A percentile compares a stretch with the other conserved stretches of the same genome.
phyloP scores from a whole-genome alignment of 2,888 invertebrate species.

The Suillia variegata region DNA sequence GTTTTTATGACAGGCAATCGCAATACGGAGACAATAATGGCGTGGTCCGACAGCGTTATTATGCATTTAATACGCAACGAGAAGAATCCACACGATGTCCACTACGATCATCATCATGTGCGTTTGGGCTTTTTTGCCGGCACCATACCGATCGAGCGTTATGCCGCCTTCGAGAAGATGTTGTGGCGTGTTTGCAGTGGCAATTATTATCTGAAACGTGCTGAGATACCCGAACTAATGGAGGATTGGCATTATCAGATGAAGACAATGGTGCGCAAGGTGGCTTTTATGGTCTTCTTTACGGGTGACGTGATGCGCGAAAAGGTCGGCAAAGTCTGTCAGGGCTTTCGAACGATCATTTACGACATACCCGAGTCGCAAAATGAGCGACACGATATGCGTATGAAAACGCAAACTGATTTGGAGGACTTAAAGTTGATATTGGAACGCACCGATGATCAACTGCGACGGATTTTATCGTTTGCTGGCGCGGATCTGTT shows the following conservation, averaged over 20 bases:
- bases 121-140: conserved; percentile 87
- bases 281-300: conserved; percentile 79
- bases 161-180: conserved; percentile 93
- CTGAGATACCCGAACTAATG: conserved; percentile 83
- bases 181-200: conserved; percentile 95
- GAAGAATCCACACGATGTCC: conserved; percentile 6
- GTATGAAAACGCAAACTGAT: conserved; percentile 74
- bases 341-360: conserved; percentile 80
- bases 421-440: conserved; percentile 76
- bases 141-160: conserved; percentile 86
- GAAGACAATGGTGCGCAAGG: conserved; percentile 64
- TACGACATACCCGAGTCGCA: conserved; percentile 83
- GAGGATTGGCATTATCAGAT: conserved; percentile 65
- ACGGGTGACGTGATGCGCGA: conserved; percentile 79
- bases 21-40: conserved; percentile 28
- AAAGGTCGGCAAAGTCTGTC: conserved; percentile 81
- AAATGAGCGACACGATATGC: conserved; percentile 74
- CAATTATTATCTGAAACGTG: conserved; percentile 89
- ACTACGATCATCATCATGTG: not conserved
- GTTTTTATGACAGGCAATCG: conserved; percentile 36
- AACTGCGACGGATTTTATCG: conserved; percentile 72
- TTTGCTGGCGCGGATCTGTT: conserved; percentile 35
- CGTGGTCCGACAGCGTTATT: conserved; percentile 42
- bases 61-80: conserved; percentile 41
- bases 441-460: conserved; percentile 75